A percentile compares a stretch with the other conserved stretches of the same genome.
These are phyloP conservation scores for Tetraodon nigroviridis DNA, from an alignment of 2,113 vertebrate genomes.

Conservation along the genomic window DNA sequence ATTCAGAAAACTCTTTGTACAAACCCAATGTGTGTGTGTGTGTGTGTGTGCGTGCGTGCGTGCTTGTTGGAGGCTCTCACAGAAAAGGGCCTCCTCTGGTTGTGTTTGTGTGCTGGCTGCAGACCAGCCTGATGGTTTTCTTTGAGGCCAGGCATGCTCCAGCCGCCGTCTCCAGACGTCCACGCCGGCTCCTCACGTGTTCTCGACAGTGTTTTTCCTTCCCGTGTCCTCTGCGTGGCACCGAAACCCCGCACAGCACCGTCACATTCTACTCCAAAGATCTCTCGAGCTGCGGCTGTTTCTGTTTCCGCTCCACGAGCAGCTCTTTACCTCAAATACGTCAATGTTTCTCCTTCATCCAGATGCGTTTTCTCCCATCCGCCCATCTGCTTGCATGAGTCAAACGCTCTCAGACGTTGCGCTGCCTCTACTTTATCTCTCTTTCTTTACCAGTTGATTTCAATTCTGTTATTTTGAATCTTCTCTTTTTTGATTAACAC, in stretches of 20 bases:
- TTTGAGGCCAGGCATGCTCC: conserved; percentile 52
- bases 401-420: conserved; percentile 44
- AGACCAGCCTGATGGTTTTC: conserved; percentile 25
- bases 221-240: conserved; percentile 48
- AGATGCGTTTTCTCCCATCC: conserved; percentile 44
- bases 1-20: conserved; percentile 50
- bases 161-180: conserved; percentile 56
- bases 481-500: conserved; percentile 69
- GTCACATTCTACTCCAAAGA: conserved; percentile 36
- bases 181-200: conserved; percentile 42
- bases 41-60: background rate
- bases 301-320: conserved; percentile 39
- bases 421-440: conserved; percentile 60
- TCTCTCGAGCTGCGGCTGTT: conserved; percentile 46
- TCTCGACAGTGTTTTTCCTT: conserved; percentile 34
- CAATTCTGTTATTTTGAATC: conserved; percentile 46
- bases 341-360: conserved; percentile 48
- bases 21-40: conserved; percentile 2
- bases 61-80: background rate
- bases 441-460: conserved; percentile 66
- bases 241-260: conserved; percentile 35
- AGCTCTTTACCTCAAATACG: conserved; percentile 14
- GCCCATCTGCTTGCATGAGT: conserved; percentile 54
- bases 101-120: conserved; percentile 48
- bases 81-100: conserved; percentile 33